A percentile compares a stretch with the other conserved stretches of the same genome.
These are phyloP conservation scores for Parapristionchus giblindavisi DNA, from an alignment of 2,888 invertebrate species.

Conservation along the genomic window DNA sequence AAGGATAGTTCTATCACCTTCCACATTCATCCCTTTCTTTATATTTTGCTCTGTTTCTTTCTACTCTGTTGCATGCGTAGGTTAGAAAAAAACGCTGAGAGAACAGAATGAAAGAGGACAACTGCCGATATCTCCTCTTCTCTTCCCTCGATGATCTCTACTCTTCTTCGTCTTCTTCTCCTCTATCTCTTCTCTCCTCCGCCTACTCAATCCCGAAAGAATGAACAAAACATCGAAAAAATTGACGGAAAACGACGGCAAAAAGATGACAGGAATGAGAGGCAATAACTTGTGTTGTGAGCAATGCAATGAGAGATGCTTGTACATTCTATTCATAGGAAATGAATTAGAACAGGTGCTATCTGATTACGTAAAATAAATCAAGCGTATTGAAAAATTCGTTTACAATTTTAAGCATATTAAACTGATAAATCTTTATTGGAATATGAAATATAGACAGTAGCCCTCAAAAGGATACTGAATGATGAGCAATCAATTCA, in stretches of 20 bases:
- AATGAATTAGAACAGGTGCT: too few species aligned
- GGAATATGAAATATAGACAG: neutral
- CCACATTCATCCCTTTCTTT: too few species aligned
- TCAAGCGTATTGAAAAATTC: too few species aligned
- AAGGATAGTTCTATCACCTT: too few species aligned
- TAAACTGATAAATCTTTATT: neutral
- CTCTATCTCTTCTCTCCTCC: neutral
- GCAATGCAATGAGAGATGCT: too few species aligned
- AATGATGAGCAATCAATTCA: conserved; percentile 44
- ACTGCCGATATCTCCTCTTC: conserved; percentile 19
- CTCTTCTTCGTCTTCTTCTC: neutral
- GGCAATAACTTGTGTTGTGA: neutral
- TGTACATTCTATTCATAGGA: too few species aligned
- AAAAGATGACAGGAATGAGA: conserved; percentile 32
- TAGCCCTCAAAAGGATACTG: neutral
- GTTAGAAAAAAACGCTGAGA: conserved; percentile 16
- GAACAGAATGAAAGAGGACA: conserved; percentile 3
- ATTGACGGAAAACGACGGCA: neutral
- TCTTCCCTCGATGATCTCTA: conserved; percentile 1
- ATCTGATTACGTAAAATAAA: too few species aligned
- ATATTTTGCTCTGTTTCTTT: too few species aligned
- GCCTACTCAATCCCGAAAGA: conserved; percentile 34
- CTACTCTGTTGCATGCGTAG: neutral
- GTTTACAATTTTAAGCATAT: neutral
- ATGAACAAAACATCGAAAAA: conserved; percentile 13